phyloP scores from a whole-genome alignment of 2,113 vertebrate species.

The Poecile atricapillus region DNA sequence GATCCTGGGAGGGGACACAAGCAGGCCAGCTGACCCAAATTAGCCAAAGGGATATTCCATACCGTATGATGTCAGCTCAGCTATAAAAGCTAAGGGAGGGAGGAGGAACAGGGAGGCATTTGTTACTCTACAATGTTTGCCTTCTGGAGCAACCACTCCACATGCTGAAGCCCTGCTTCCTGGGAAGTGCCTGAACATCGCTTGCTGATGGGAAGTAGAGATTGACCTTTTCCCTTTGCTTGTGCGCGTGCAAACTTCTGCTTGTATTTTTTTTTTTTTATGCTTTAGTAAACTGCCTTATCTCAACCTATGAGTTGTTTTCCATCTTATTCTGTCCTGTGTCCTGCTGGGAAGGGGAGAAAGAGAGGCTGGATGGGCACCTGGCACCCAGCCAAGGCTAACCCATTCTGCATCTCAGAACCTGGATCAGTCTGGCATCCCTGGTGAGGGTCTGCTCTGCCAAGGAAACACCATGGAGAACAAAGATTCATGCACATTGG shows the following conservation, averaged over 20 bases:
- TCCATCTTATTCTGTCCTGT: background rate
- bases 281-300: background rate
- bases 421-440: background rate
- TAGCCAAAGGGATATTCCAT: background rate
- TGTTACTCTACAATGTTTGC: background rate
- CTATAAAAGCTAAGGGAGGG: background rate
- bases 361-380: fast-evolving
- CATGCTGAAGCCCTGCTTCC: background rate
- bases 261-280: background rate
- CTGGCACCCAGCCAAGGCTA: fast-evolving
- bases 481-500: fast-evolving
- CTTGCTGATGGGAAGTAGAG: background rate
- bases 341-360: background rate
- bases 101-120: background rate
- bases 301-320: background rate
- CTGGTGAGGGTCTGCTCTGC: fast-evolving
- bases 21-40: background rate
- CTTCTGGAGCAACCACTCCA: background rate
- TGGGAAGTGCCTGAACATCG: fast-evolving
- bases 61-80: background rate
- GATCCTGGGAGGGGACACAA: background rate
- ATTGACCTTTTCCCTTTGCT: background rate
- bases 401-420: fast-evolving
- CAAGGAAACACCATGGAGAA: background rate
- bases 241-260: fast-evolving